Conservation (phyloP, 2,888 invertebrate species). For the Ligdia adustata region DNA sequence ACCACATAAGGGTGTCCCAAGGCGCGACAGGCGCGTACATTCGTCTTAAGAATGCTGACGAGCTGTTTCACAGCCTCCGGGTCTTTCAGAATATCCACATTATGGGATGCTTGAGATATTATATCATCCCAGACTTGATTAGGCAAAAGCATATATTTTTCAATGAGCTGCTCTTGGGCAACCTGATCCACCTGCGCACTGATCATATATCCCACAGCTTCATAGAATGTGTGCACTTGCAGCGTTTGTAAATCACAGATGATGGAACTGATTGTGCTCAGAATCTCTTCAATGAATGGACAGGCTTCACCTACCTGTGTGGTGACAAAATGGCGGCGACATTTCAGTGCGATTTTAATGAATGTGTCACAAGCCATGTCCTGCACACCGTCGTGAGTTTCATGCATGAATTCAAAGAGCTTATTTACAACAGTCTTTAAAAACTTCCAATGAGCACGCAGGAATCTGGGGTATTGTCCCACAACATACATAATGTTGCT, state of each 20-base stretch:
- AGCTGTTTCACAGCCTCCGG: constrained; percentile 98
- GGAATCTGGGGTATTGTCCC: constrained; percentile 99
- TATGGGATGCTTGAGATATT: constrained; percentile 97
- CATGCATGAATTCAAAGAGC: constrained; percentile 99
- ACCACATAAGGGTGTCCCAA: constrained; percentile 98
- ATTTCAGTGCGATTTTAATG: constrained; percentile 99
- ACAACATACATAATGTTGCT: constrained; percentile 99
- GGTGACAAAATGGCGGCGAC: constrained; percentile 98
- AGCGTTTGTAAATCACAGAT: constrained; percentile 99
- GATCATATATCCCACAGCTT: constrained; percentile 99
- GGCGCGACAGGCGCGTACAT: constrained; percentile 99
- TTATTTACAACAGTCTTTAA: constrained; percentile 99
- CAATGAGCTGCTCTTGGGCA: constrained; percentile 96
- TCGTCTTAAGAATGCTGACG: constrained; percentile 98
- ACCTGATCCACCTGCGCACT: constrained; percentile 96
- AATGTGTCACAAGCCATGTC: constrained; percentile 99
- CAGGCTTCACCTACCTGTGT: constrained; percentile 97
- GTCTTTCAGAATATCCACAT: constrained; percentile 98
- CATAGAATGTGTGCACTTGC: constrained; percentile 99
- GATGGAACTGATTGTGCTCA: constrained; percentile 97
- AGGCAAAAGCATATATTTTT: constrained; percentile 98
- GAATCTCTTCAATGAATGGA: constrained; percentile 99
- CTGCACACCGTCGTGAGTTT: constrained; percentile 99
- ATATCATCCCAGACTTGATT: constrained; percentile 99
- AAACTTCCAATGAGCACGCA: constrained; percentile 99